Conservation (phyloP, 2,113 vertebrate species). For the Piprites chloris region DNA sequence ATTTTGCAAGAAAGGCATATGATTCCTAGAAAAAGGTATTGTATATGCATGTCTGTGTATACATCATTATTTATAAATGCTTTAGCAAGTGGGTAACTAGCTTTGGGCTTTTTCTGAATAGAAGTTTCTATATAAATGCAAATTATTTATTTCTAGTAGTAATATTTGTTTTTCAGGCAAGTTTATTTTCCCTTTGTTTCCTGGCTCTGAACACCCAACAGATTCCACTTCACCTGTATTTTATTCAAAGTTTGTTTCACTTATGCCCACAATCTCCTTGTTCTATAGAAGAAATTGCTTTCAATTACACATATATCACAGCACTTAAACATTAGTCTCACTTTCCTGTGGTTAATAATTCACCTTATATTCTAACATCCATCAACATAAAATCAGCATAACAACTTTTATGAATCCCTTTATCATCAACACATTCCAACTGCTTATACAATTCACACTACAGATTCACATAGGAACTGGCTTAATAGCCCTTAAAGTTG, state of each 20-base stretch:
- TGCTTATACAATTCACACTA: conserved; percentile 76
- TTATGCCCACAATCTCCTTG: conserved; percentile 58
- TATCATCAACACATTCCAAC: conserved; percentile 78
- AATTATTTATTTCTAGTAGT: conserved; percentile 57
- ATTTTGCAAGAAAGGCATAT: background rate
- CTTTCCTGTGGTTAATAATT: conserved; percentile 79
- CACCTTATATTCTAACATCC: conserved; percentile 76
- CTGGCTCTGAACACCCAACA: conserved; percentile 16
- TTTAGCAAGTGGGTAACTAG: conserved; percentile 32
- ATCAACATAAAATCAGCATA: conserved; percentile 83
- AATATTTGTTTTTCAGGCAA: conserved; percentile 55
- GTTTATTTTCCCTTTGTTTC: conserved; percentile 54
- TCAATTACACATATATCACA: conserved; percentile 76
- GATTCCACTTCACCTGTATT: conserved; percentile 64
- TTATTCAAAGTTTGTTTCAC: conserved; percentile 73
- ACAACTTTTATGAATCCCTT: conserved; percentile 81
- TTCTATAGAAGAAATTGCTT: conserved; percentile 74
- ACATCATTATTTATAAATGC: conserved; percentile 42
- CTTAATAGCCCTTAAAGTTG: conserved; percentile 80
- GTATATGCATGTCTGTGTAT: background rate
- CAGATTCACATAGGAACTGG: conserved; percentile 74
- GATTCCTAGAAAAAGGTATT: background rate
- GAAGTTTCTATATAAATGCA: conserved; percentile 51
- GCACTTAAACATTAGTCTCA: conserved; percentile 78
- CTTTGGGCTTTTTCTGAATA: conserved; percentile 39